Evolutionary conservation across 2,797 vertebrate species (phyloP), one percentile per base, ranked within the genome.

Genomic region (Artibeus lituratus): DNA sequence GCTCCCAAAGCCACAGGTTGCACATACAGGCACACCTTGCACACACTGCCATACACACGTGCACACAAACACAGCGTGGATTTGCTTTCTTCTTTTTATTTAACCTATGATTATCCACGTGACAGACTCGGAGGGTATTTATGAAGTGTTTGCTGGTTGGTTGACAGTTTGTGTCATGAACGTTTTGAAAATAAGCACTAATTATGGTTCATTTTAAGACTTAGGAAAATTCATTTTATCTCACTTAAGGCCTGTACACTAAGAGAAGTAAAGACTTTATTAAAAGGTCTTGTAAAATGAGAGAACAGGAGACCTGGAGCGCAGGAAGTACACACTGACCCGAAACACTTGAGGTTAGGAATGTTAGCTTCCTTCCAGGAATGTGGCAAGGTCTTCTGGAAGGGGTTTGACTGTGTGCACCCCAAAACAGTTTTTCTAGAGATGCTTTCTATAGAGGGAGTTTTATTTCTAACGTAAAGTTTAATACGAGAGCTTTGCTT

Each of bases 391-490:
- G 16, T 53, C 87, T 81, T 62, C 12, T 74, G 15, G 29, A 84
- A 78, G 19, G 21, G 14, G 24, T 78, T 47, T 77, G 65, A 57
- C 69, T 78, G 9, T 24, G 2, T 42, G 39, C 5, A 49, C 11
- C 16, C 10, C 10, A 10, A 7, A 35, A 81, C 10, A 26, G 74
- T 21, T 85, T 74, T 49, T 62, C 77, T 7, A 59, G 29, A 91
- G 16, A 32, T 32, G 90, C 95, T 37, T 19, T 59, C 70, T 85
- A 24, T 67, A 29, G 21, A 87, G 44, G 47, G 15, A 73, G 42
- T 10, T 92, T 92, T 92, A 85, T 77, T 96, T 88, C 29, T 94
- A 84, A 57, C 74, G 11, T 62, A 74, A 95, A n/a, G 35, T 89
- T 37, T 49, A 55, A 67, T 81, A 11, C 10, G 21, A 91, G 44